phyloP scores from a whole-genome alignment of 1,140 invertebrate genomes.

The Leptonema lineaticorne region DNA sequence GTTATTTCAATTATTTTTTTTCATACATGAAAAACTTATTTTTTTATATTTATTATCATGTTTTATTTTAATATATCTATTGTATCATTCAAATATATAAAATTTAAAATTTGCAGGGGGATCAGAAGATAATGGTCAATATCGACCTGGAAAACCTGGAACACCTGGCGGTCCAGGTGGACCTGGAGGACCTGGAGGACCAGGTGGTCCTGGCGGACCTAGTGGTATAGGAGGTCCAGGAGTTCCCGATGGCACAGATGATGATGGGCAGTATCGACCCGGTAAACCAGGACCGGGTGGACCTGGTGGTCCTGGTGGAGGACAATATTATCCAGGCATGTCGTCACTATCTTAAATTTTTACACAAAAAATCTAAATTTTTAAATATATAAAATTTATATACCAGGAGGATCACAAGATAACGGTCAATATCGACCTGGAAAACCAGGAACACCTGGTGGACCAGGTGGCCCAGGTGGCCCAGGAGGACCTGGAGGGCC shows the following conservation, averaged over 20 bases:
- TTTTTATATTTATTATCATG: too few species aligned
- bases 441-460: constrained; percentile 11
- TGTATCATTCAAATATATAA: neutral
- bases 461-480: constrained; percentile 26
- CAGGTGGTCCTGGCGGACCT: constrained; percentile 6
- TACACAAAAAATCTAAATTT: too few species aligned
- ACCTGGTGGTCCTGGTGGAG: constrained; percentile 9
- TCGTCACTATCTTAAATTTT: too few species aligned
- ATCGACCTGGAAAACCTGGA: constrained; percentile 22
- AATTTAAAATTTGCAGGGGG: constrained; percentile 23
- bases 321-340: too few species aligned
- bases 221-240: constrained; percentile 25
- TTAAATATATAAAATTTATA: constrained; percentile 28
- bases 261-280: too few species aligned
- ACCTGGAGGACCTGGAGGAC: constrained; percentile 30
- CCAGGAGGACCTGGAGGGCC: constrained; percentile 23
- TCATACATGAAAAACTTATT: too few species aligned
- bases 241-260: neutral
- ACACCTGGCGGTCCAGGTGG: constrained; percentile 20
- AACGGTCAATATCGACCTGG: constrained; percentile 34
- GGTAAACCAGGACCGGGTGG: too few species aligned
- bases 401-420: constrained; percentile 33
- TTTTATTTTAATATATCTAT: neutral
- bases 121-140: neutral
- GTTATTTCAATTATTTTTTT: too few species aligned